These are phyloP conservation scores for Drosophila antonietae DNA, from an alignment of 2,888 invertebrate species.

Conservation along the genomic window DNA sequence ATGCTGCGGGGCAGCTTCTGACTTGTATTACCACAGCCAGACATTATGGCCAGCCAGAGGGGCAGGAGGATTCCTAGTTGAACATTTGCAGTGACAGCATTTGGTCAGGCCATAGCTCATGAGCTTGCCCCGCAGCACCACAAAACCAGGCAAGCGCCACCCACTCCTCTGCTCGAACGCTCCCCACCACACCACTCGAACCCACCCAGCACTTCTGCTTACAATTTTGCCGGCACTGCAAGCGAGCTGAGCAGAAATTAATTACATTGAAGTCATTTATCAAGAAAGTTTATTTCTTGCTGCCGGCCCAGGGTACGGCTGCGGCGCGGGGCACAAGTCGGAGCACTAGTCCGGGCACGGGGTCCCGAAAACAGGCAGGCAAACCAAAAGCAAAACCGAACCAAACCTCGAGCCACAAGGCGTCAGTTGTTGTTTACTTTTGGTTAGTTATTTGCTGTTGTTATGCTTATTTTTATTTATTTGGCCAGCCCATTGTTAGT, in stretches of 20 bases:
- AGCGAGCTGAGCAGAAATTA: conserved; percentile 77
- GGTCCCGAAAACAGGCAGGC: conserved; percentile 21
- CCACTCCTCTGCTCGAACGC: neutral
- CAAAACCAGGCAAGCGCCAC: conserved; percentile 15
- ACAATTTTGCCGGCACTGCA: conserved; percentile 66
- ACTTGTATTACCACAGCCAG: conserved; percentile 47
- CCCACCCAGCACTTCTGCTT: conserved; percentile 39
- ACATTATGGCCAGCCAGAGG: conserved; percentile 11
- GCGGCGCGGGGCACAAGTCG: neutral
- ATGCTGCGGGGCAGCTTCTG: conserved; percentile 63
- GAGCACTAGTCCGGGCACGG: conserved; percentile 1
- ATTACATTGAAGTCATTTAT: conserved; percentile 81
- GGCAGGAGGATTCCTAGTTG: conserved; percentile 21
- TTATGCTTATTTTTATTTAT: conserved; percentile 75
- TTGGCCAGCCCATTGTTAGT: conserved; percentile 66
- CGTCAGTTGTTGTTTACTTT: conserved; percentile 77
- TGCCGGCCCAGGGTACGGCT: conserved; percentile 13
- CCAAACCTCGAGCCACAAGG: conserved; percentile 59
- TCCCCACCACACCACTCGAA: neutral
- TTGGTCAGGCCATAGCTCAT: conserved; percentile 68
- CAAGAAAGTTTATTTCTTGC: conserved; percentile 80
- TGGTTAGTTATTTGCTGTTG: conserved; percentile 65
- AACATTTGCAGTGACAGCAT: conserved; percentile 76
- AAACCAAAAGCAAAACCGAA: conserved; percentile 39
- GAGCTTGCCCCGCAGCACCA: conserved; percentile 46